Evolutionary conservation across 2,113 vertebrate genomes (phyloP), one percentile per base, ranked within the genome.

Genomic region (Heliornis fulica): DNA sequence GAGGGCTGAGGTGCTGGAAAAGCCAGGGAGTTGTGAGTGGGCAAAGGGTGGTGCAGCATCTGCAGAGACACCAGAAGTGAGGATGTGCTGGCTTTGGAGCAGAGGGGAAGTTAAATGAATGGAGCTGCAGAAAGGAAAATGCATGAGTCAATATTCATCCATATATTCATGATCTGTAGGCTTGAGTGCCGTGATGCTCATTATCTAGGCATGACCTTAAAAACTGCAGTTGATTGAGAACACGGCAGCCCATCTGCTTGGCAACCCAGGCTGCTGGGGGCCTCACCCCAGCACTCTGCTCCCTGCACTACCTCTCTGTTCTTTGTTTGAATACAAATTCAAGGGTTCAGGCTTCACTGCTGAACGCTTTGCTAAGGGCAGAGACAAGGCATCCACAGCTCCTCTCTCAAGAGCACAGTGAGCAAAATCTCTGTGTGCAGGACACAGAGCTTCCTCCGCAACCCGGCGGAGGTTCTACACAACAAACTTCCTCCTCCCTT

Each of bases 151-250:
- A 86, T 94, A 95, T 94, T 94, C 94, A 96, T 96, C 93, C 95
- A 97, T 97, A 95, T 94, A 96, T 95, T 95, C 94, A 95, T 95
- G 94, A 93, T 95, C 63, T 71, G 66, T 81, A 90, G 83, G 79
- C 71, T 86, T 31, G 75, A 94, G 92, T 86, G 90, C 93, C 63
- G 92, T 81, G 93, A 94, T 81, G 94, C 90, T 97, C 93, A 87
- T 95, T 96, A 96, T 88, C 90, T 54, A 96, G 92, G 93, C 96
- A 88, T 96, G 96, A 97, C 93, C 93, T 97, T 95, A 96, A 96
- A 96, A 97, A 96, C 94, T 93, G 87, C 90, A 86, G 90, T 92
- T 96, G 93, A 96, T 95, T 85, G 92, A 88, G 96, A 96, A 95
- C 95, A 96, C 32, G n/a, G 92, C 95, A 88, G 93, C 85, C 95